These are phyloP conservation scores for Tenrec ecaudatus DNA, from an alignment of 2,113 vertebrate species.

Conservation along the genomic window DNA sequence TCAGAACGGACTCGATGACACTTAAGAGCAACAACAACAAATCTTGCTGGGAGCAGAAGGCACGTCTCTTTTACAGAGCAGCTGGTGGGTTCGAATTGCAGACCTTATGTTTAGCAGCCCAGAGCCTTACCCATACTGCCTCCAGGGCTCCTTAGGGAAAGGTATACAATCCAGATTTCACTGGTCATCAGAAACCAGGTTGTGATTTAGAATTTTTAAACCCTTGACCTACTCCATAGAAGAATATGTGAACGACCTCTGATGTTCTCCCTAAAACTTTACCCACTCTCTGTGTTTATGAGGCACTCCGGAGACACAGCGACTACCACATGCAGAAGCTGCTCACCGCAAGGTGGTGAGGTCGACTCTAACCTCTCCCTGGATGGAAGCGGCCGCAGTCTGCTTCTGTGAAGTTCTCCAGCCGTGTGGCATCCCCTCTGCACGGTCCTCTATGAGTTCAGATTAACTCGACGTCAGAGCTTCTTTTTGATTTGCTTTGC, in stretches of 20 bases:
- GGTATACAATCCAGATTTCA: background rate
- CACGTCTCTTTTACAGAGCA: too few species aligned
- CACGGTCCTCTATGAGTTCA: background rate
- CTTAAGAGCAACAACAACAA: too few species aligned
- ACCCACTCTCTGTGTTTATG: background rate
- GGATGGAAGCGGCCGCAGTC: background rate
- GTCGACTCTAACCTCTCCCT: background rate
- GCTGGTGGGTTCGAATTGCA: too few species aligned
- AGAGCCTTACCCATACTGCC: too few species aligned
- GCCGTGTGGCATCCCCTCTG: too few species aligned
- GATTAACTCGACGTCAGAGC: background rate
- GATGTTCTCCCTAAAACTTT: background rate
- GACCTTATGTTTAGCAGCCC: too few species aligned
- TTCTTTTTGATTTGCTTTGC: too few species aligned
- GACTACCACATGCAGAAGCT: background rate
- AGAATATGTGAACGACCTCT: background rate
- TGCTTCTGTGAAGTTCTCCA: background rate
- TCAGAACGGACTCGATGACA: too few species aligned
- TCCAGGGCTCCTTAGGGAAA: background rate
- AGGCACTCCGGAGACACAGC: background rate
- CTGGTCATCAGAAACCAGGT: background rate
- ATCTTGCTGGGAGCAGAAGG: too few species aligned
- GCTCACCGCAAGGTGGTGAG: background rate
- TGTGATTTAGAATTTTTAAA: slow-evolving; percentile 49
- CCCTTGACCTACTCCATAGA: background rate